Evolutionary conservation across 2,113 vertebrate genomes (phyloP).

Genomic region (Oncorhynchus nerka): DNA sequence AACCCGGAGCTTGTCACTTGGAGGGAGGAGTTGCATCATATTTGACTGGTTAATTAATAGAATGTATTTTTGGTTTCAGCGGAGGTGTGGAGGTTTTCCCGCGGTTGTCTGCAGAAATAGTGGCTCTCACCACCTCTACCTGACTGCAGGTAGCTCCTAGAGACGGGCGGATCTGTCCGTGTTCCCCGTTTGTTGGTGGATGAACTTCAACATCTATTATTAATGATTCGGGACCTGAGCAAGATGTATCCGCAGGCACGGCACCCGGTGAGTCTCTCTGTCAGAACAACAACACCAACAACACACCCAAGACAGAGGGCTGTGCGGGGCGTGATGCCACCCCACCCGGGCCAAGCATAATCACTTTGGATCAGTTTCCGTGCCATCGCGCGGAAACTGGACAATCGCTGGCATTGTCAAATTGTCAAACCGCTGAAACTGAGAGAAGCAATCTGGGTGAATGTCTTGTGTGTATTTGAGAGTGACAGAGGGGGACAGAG

Average conservation of each 20-base stretch:
- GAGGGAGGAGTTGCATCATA: background rate
- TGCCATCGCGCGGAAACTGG: slow-evolving; percentile 55
- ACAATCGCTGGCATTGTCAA: slow-evolving; percentile 64
- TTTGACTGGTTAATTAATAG: background rate
- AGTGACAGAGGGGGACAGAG: background rate
- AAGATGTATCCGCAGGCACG: slow-evolving; percentile 72
- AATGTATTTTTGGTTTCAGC: too few relatives aligned
- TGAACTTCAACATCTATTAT: slow-evolving; percentile 56
- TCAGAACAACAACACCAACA: slow-evolving; percentile 44
- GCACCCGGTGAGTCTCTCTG: slow-evolving; percentile 65
- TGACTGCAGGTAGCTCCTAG: slow-evolving; percentile 42
- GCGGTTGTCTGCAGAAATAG: slow-evolving; percentile 11
- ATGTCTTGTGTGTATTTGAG: background rate
- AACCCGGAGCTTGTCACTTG: too few relatives aligned
- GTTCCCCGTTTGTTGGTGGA: slow-evolving; percentile 46
- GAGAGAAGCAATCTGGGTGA: background rate
- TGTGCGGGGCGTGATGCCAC: slow-evolving; percentile 37
- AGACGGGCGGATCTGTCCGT: slow-evolving; percentile 34
- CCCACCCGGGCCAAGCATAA: slow-evolving; percentile 27
- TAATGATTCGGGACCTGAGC: slow-evolving; percentile 74
- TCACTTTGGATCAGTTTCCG: slow-evolving; percentile 58
- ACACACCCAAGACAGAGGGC: slow-evolving; percentile 19
- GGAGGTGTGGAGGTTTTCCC: slow-evolving; percentile 37
- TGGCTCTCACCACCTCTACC: slow-evolving; percentile 16
- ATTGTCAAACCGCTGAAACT: slow-evolving; percentile 25